phyloP scores from a whole-genome alignment of 2,797 vertebrate genomes.

The Enteromius fasciolatus region DNA sequence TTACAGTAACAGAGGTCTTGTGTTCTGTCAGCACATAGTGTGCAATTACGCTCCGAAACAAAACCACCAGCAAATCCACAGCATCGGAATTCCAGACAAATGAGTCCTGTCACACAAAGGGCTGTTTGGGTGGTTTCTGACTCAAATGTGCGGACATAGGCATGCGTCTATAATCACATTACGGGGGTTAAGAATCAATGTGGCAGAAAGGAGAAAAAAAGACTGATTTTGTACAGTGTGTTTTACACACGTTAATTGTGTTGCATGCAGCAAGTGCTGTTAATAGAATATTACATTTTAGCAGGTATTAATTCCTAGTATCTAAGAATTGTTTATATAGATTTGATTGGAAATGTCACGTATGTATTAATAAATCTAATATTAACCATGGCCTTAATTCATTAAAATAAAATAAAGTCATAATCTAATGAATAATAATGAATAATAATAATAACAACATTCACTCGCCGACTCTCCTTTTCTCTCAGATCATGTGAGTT shows the following conservation, averaged over 20 bases:
- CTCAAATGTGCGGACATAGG: constrained; percentile 57
- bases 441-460: background rate
- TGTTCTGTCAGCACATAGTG: constrained; percentile 65
- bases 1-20: constrained; percentile 60
- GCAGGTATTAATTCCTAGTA: background rate
- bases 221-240: constrained; percentile 1
- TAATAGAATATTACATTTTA: background rate
- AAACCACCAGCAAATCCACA: constrained; percentile 63
- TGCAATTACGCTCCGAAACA: constrained; percentile 61
- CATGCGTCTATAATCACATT: constrained; percentile 64
- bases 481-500: background rate
- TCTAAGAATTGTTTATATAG: background rate
- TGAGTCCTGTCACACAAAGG: constrained; percentile 57
- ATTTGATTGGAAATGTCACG: background rate
- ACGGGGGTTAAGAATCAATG: constrained; percentile 56
- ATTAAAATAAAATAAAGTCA: background rate
- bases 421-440: background rate
- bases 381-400: background rate
- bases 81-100: constrained; percentile 65
- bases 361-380: background rate
- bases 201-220: constrained; percentile 36
- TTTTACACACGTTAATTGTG: background rate
- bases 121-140: constrained; percentile 64
- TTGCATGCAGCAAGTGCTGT: background rate
- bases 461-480: background rate